Percentiles rank a stretch among this genome's conserved stretches.
Conservation (phyloP, 2,888 invertebrate species). For the Heliconius erato region DNA sequence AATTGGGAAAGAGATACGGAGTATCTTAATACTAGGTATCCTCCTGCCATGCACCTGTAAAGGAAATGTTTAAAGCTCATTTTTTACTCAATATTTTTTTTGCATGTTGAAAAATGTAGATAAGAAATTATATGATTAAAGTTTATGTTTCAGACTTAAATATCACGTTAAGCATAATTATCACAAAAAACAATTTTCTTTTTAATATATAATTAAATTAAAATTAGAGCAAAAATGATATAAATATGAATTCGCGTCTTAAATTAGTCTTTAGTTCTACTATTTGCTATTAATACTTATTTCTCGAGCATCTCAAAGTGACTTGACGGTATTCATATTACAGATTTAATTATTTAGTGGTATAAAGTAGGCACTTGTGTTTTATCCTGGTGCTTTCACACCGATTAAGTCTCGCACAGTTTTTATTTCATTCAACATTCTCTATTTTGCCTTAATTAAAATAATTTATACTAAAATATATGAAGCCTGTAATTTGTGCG, state of each 20-base stretch:
- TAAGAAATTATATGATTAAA: background rate
- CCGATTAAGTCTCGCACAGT: constrained; percentile 25
- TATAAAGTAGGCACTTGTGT: constrained; percentile 21
- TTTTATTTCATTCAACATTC: constrained; percentile 25
- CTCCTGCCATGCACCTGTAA: too few species aligned
- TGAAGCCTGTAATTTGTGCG: constrained; percentile 4
- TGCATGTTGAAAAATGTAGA: background rate
- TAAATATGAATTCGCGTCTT: constrained; percentile 1
- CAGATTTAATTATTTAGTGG: constrained; percentile 26
- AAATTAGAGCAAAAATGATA: background rate
- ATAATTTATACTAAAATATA: constrained; percentile 26
- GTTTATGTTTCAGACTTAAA: background rate
- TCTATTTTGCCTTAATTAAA: constrained; percentile 25
- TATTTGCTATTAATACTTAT: constrained; percentile 4
- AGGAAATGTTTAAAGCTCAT: too few species aligned
- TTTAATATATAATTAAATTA: background rate
- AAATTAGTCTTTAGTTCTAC: constrained; percentile 26
- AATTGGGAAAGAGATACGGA: too few species aligned
- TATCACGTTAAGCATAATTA: background rate
- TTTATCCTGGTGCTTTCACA: constrained; percentile 15
- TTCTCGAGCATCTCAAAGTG: constrained; percentile 8
- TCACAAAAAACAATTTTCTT: background rate
- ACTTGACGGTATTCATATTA: constrained; percentile 25
- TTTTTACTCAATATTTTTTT: background rate
- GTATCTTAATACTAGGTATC: too few species aligned